These are phyloP conservation scores for Nanger granti DNA, from an alignment of 2,113 vertebrate species.

Conservation along the genomic window DNA sequence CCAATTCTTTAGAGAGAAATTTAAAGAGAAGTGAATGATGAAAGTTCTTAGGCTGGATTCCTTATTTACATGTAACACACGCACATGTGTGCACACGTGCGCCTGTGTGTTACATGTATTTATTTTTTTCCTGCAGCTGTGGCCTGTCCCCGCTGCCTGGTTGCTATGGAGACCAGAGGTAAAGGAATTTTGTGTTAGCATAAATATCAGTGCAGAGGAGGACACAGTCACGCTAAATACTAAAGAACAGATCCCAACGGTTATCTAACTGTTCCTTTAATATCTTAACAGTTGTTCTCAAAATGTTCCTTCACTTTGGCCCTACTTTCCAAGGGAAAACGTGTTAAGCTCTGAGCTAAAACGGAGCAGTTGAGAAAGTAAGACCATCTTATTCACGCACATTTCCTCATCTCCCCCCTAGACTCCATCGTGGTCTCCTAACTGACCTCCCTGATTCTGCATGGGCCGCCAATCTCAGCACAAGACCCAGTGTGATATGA, in stretches of 20 bases:
- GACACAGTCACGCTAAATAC: neutral
- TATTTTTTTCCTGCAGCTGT: neutral
- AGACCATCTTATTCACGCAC: neutral
- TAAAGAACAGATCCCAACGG: neutral
- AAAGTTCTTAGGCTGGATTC: neutral
- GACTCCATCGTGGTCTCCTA: neutral
- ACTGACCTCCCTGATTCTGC: neutral
- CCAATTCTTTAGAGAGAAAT: neutral
- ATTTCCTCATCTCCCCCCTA: neutral
- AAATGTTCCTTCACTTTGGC: neutral
- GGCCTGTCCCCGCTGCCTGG: neutral
- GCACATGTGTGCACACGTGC: fast-evolving
- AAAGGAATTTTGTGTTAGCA: neutral
- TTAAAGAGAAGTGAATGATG: neutral
- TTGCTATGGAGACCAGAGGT: neutral
- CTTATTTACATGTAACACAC: neutral
- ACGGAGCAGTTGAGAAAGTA: neutral
- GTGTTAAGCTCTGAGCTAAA: neutral
- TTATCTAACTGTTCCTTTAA: neutral
- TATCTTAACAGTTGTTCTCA: neutral
- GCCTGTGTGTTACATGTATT: neutral
- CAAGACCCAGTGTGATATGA: neutral
- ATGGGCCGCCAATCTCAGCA: neutral
- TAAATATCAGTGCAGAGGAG: neutral
- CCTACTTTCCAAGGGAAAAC: neutral